phyloP scores from a whole-genome alignment of 2,888 invertebrate genomes.

The Chydorus sphaericus region DNA sequence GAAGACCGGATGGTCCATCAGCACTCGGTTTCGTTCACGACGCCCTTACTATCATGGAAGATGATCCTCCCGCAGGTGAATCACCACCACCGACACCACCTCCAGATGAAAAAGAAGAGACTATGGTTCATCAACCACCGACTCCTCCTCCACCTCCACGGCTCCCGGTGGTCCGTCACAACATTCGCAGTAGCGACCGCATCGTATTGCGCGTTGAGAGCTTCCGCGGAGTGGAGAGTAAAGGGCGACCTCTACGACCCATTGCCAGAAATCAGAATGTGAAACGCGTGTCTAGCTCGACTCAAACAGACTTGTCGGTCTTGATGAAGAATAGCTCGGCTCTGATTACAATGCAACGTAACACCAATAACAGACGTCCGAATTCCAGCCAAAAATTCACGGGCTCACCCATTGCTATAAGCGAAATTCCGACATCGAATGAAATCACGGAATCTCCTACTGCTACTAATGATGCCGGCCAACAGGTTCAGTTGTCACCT shows the following conservation, averaged over 20 bases:
- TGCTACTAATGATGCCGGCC: neutral
- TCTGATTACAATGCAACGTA: neutral
- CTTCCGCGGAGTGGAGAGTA: neutral
- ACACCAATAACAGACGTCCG: neutral
- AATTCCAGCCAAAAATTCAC: neutral
- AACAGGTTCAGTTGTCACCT: neutral
- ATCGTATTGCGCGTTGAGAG: conserved; percentile 14
- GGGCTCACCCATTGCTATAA: too few species aligned
- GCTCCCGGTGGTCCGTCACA: neutral
- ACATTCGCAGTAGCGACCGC: neutral
- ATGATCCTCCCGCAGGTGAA: neutral
- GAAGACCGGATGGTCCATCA: neutral
- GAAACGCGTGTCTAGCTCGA: conserved; percentile 13
- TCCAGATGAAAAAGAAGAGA: neutral
- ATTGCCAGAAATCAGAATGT: neutral
- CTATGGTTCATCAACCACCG: too few species aligned
- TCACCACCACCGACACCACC: neutral
- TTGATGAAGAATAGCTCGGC: neutral
- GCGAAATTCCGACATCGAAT: too few species aligned
- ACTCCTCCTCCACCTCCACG: neutral
- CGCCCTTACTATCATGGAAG: neutral
- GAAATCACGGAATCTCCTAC: too few species aligned
- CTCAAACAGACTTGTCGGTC: conserved; percentile 14
- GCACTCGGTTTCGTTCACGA: conserved; percentile 8
- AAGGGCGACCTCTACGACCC: neutral